Evolutionary conservation across 2,113 vertebrate genomes (phyloP).

Genomic region (Alectura lathami): DNA sequence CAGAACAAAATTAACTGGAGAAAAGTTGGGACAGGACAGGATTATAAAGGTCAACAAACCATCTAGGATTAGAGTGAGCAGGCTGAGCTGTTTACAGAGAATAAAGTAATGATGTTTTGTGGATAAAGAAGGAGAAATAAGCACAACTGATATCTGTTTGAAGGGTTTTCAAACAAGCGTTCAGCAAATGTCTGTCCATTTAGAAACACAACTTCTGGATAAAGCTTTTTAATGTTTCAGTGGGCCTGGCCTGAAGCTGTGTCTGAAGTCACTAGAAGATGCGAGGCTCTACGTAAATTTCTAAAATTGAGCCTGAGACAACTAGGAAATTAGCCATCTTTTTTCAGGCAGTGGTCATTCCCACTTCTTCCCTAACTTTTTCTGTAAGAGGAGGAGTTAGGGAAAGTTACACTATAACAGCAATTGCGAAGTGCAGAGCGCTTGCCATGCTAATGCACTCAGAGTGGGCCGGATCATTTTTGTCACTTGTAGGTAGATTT

Average conservation of each 20-base stretch:
- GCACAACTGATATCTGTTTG: neutral
- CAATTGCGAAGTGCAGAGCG: neutral
- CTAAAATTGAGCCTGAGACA: neutral
- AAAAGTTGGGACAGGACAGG: neutral
- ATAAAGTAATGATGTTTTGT: neutral
- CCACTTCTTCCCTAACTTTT: neutral
- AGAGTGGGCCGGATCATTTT: neutral
- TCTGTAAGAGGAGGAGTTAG: neutral
- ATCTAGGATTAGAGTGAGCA: neutral
- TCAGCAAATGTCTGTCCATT: neutral
- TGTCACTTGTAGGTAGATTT: neutral
- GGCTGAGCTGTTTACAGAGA: neutral
- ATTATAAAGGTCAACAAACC: neutral
- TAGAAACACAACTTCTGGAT: neutral
- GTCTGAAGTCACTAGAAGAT: neutral
- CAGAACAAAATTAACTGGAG: neutral
- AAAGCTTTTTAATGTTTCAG: neutral
- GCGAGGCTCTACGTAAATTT: neutral
- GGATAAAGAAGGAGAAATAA: neutral
- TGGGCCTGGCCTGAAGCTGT: neutral
- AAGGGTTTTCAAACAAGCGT: neutral
- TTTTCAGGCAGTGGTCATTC: neutral
- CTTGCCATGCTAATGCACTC: neutral
- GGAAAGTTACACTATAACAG: neutral
- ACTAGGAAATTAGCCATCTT: neutral